These are phyloP conservation scores for Melanotus villosus DNA, from an alignment of 2,888 invertebrate genomes.

Conservation along the genomic window DNA sequence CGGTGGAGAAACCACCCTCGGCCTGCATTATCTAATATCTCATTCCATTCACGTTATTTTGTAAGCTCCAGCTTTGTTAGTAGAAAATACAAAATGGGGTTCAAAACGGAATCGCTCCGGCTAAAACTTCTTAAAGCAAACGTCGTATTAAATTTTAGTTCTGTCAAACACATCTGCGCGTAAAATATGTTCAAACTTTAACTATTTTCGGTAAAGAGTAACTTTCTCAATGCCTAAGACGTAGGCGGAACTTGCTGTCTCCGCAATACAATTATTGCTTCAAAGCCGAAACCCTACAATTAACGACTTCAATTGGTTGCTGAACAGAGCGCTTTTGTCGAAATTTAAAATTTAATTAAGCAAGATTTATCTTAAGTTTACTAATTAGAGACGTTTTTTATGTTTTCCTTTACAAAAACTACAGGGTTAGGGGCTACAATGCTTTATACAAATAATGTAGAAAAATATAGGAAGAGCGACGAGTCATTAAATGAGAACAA, in stretches of 20 bases:
- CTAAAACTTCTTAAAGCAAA: slow-evolving; percentile 56
- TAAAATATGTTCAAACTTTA: slow-evolving; percentile 62
- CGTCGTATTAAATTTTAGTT: slow-evolving; percentile 61
- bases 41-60: slow-evolving; percentile 59
- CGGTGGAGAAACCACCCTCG: slow-evolving; percentile 23
- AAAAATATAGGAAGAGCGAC: too few species aligned
- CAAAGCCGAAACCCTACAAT: slow-evolving; percentile 43
- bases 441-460: too few species aligned
- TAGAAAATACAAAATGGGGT: slow-evolving; percentile 58
- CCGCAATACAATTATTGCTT: slow-evolving; percentile 43
- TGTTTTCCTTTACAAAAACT: too few species aligned
- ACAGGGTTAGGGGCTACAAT: too few species aligned
- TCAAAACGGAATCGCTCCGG: slow-evolving; percentile 53
- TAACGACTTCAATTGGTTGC: slow-evolving; percentile 38
- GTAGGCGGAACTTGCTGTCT: slow-evolving; percentile 42
- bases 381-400: too few species aligned
- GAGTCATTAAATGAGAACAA: too few species aligned
- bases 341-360: slow-evolving; percentile 33
- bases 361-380: background rate
- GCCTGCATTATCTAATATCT: slow-evolving; percentile 49
- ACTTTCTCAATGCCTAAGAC: slow-evolving; percentile 45
- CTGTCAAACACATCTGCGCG: slow-evolving; percentile 62
- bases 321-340: slow-evolving; percentile 33
- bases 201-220: slow-evolving; percentile 53
- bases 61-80: slow-evolving; percentile 58